These are phyloP conservation scores for Danio jaintianensis DNA, from an alignment of 2,797 vertebrate genomes.

Conservation along the genomic window DNA sequence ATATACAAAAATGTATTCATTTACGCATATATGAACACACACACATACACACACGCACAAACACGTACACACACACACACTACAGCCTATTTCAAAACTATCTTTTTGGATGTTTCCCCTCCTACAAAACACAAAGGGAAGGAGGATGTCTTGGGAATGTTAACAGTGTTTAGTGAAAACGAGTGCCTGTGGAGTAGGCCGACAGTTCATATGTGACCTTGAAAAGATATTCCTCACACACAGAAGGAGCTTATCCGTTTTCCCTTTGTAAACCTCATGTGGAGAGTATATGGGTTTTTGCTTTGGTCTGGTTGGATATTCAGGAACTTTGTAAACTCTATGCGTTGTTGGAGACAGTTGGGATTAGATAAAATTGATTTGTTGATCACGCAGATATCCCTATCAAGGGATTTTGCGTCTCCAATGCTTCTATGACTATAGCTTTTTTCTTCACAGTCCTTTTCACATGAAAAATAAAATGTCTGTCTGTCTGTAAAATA, in stretches of 20 bases:
- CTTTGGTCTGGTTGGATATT: constrained; percentile 43
- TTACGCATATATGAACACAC: too few species aligned
- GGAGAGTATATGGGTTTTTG: constrained; percentile 28
- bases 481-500: too few species aligned
- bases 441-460: too few species aligned
- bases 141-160: constrained; percentile 50
- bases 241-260: constrained; percentile 41
- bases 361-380: background rate
- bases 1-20: too few species aligned
- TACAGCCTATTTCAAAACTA: constrained; percentile 38
- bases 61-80: background rate
- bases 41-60: too few species aligned
- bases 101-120: constrained; percentile 52
- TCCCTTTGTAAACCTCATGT: constrained; percentile 50
- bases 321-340: constrained; percentile 21
- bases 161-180: constrained; percentile 35
- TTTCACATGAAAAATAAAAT: background rate
- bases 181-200: constrained; percentile 50
- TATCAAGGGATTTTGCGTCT: constrained; percentile 6
- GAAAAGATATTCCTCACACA: constrained; percentile 49
- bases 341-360: constrained; percentile 20
- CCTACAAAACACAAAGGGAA: constrained; percentile 57
- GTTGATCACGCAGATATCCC: constrained; percentile 1
- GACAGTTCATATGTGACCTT: constrained; percentile 62
- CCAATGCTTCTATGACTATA: too few species aligned